Percentiles rank a stretch among this genome's conserved stretches.
Evolutionary conservation across 2,888 invertebrate genomes (phyloP).

Genomic region (Meiosimyza decipiens): DNA sequence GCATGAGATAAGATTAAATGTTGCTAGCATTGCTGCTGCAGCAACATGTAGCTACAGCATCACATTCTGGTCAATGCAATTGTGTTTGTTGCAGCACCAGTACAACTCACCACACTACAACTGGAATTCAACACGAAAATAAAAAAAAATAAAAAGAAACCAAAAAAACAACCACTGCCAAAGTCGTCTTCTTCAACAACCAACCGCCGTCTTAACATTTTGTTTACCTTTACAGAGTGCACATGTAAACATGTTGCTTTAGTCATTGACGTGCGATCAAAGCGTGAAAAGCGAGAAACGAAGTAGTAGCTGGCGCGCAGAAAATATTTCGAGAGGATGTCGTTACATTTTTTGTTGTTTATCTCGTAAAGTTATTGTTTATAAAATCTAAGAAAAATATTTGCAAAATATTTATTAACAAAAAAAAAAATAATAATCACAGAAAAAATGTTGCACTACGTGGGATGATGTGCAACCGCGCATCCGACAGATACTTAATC

Average conservation of each 20-base stretch:
- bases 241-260: slow-evolving; percentile 30
- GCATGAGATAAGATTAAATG: too few relatives aligned
- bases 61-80: too few relatives aligned
- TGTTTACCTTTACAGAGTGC: slow-evolving; percentile 36
- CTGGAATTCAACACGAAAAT: background rate
- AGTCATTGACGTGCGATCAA: slow-evolving; percentile 37
- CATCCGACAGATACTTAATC: slow-evolving; percentile 32
- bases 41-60: too few relatives aligned
- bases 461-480: slow-evolving; percentile 18
- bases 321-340: background rate
- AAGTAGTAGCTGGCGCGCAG: background rate
- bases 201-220: slow-evolving; percentile 2
- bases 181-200: slow-evolving; percentile 5
- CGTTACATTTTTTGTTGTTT: background rate
- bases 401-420: background rate
- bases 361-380: background rate
- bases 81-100: too few relatives aligned
- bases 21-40: too few relatives aligned
- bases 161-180: slow-evolving; percentile 14
- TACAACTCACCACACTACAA: background rate
- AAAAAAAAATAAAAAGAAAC: background rate
- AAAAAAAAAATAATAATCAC: too few relatives aligned
- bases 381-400: background rate
- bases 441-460: background rate
- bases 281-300: background rate